A percentile compares a stretch with the other conserved stretches of the same genome.
Conservation (phyloP, 1,140 invertebrate genomes). For the Hypsibius dujardini region DNA sequence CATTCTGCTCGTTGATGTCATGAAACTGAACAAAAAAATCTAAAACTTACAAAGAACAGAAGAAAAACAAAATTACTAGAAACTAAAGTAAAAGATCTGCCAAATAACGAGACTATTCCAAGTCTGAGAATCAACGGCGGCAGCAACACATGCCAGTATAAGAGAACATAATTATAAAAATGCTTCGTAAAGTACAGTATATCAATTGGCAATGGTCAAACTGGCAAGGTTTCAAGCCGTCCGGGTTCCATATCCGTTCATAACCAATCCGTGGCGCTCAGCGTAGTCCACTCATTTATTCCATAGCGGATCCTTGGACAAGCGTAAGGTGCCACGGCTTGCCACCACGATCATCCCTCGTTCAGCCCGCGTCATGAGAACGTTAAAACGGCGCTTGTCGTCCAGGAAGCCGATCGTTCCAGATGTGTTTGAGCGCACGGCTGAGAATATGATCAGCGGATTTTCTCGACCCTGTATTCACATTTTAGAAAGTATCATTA, state of each 20-base stretch:
- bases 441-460: not conserved
- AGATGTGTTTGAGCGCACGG: not conserved
- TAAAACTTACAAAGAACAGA: no score
- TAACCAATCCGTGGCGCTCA: not conserved
- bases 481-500: not conserved
- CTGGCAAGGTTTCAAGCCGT: no score
- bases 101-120: no score
- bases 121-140: no score
- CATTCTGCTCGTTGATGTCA: no score
- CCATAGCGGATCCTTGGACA: not conserved
- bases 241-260: not conserved
- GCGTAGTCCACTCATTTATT: not conserved
- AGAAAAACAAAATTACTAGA: no score
- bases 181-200: no score
- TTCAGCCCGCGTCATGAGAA: not conserved
- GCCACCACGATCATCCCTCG: not conserved
- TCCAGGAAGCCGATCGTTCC: conserved; percentile 4
- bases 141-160: no score
- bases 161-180: no score
- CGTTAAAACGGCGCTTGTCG: not conserved
- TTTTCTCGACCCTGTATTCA: not conserved
- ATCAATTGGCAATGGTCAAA: no score
- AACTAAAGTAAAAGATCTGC: no score
- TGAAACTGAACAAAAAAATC: no score
- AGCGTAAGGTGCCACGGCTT: not conserved